Conservation (phyloP, 1,140 invertebrate genomes). For the Theocolax elegans region DNA sequence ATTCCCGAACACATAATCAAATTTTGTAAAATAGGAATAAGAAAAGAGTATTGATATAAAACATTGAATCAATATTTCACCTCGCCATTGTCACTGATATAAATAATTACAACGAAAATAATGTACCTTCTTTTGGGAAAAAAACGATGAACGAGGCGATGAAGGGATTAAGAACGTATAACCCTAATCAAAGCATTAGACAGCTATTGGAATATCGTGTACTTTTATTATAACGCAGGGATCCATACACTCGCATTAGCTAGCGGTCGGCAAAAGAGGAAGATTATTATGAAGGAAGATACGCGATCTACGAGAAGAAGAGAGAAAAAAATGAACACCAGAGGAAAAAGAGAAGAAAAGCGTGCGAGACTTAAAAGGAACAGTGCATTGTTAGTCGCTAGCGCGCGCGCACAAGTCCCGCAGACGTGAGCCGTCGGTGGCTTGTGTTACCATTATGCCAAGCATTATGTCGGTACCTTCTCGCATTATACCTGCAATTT, state of each 20-base stretch:
- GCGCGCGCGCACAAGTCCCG: too few species aligned
- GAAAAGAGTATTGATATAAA: too few species aligned
- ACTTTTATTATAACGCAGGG: too few species aligned
- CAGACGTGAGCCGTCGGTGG: conserved; percentile 47
- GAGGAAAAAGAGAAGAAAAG: conserved; percentile 6
- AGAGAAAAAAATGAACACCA: background rate
- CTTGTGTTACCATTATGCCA: conserved; percentile 62
- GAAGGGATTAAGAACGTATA: too few species aligned
- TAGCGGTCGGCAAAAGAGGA: background rate
- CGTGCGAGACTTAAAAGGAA: conserved; percentile 57
- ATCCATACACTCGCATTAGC: background rate
- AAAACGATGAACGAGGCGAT: too few species aligned
- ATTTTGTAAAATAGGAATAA: too few species aligned
- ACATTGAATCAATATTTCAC: too few species aligned
- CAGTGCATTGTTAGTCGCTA: conserved; percentile 49
- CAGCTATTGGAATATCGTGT: conserved; percentile 7
- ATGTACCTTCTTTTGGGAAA: too few species aligned
- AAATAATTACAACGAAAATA: too few species aligned
- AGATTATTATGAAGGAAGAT: conserved; percentile 45
- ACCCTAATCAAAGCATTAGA: conserved; percentile 34
- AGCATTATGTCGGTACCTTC: conserved; percentile 50
- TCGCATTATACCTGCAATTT: conserved; percentile 67
- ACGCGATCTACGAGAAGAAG: conserved; percentile 49
- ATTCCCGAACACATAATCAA: too few species aligned
- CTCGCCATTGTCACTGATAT: too few species aligned